Conservation (phyloP, 2,113 vertebrate genomes). For the Apistogramma diplotaenia region DNA sequence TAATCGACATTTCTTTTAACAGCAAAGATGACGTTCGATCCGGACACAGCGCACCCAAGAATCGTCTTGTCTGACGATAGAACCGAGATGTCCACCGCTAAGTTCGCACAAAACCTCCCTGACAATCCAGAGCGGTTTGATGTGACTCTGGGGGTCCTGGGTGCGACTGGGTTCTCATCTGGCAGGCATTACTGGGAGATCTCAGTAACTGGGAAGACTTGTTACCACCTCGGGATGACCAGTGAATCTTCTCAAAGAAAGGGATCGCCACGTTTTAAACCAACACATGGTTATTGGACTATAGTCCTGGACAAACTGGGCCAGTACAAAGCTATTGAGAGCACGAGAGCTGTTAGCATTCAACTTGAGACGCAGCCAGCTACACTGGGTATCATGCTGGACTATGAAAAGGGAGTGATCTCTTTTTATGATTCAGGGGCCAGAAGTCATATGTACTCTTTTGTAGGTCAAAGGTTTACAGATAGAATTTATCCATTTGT, state of each 20-base stretch:
- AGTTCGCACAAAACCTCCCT: accelerated
- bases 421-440: constrained; percentile 44
- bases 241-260: constrained; percentile 44
- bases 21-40: constrained; percentile 35
- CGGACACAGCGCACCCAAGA: constrained; percentile 52
- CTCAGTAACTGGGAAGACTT: constrained; percentile 26
- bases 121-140: constrained; percentile 46
- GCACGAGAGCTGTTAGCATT: accelerated
- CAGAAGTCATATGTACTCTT: constrained; percentile 42
- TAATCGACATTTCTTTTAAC: constrained; percentile 16
- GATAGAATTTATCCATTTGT: constrained; percentile 56
- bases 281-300: constrained; percentile 46
- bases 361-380: accelerated
- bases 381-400: constrained; percentile 51
- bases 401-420: constrained; percentile 47
- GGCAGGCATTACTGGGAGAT: constrained; percentile 71
- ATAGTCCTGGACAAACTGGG: constrained; percentile 26
- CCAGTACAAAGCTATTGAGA: neutral
- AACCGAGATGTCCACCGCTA: neutral
- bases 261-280: neutral
- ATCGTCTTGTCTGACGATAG: constrained; percentile 17
- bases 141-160: constrained; percentile 21
- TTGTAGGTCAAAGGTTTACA: constrained; percentile 14
- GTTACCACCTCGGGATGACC: constrained; percentile 60
- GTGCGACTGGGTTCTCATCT: constrained; percentile 23